Conservation (phyloP, 2,113 vertebrate species). For the Cyrtonyx montezumae region DNA sequence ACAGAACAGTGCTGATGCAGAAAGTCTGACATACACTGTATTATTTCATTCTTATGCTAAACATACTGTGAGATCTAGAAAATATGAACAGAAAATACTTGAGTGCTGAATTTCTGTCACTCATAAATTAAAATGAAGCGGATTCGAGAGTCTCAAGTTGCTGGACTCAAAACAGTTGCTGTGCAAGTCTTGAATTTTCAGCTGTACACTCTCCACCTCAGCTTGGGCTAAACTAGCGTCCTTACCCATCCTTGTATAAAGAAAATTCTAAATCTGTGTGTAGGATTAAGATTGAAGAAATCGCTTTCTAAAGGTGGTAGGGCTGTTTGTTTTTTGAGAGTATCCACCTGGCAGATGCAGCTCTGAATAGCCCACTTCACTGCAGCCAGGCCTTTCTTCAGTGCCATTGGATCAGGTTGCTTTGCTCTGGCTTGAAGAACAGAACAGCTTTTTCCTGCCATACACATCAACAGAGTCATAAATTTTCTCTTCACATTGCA, state of each 20-base stretch:
- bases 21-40: neutral
- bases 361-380: neutral
- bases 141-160: neutral
- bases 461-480: accelerated
- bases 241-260: accelerated
- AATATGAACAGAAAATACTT: neutral
- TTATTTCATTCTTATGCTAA: neutral
- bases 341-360: too few relatives aligned
- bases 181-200: neutral
- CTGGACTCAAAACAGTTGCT: neutral
- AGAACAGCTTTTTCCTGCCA: neutral
- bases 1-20: neutral
- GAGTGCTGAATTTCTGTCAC: neutral
- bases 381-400: neutral
- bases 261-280: neutral
- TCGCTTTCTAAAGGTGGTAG: neutral
- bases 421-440: neutral
- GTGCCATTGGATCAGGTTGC: accelerated
- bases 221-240: neutral
- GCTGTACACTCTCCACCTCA: accelerated
- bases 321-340: neutral
- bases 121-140: neutral
- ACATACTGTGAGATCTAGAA: accelerated
- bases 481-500: neutral
- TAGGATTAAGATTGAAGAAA: neutral